These are phyloP conservation scores for Albula goreensis DNA, from an alignment of 2,113 vertebrate species.

Conservation along the genomic window DNA sequence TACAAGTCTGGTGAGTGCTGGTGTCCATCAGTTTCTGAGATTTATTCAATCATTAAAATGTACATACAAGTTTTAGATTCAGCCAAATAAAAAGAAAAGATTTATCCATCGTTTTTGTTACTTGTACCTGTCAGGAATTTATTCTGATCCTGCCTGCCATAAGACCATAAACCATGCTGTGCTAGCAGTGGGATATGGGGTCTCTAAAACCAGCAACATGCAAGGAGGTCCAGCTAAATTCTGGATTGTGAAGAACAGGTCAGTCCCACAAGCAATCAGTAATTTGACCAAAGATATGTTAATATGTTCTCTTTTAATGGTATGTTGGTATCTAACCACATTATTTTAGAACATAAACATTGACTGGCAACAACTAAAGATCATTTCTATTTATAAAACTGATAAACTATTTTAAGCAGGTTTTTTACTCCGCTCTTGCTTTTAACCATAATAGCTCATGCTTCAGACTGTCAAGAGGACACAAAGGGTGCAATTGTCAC, in stretches of 20 bases:
- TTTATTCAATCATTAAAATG: neutral
- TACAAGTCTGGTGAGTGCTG: conserved; percentile 38
- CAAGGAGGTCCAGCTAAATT: neutral
- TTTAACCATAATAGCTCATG: neutral
- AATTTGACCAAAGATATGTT: too few species aligned
- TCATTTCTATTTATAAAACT: too few species aligned
- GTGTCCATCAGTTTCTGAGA: neutral
- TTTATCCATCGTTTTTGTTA: neutral
- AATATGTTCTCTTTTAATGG: too few species aligned
- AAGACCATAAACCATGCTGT: neutral
- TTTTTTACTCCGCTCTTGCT: too few species aligned
- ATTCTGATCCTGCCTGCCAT: neutral
- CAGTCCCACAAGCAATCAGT: neutral
- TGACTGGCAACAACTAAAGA: too few species aligned
- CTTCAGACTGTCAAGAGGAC: neutral
- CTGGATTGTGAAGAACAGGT: conserved; percentile 14
- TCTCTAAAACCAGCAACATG: neutral
- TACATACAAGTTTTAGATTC: too few species aligned
- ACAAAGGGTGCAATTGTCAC: neutral
- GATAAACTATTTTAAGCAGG: too few species aligned
- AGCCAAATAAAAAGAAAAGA: too few species aligned
- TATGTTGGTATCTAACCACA: too few species aligned
- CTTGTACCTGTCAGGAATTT: neutral
- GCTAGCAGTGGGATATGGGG: neutral
- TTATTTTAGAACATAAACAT: too few species aligned